Base-by-base conservation (phyloP, 2,888 invertebrate species). In the Melolontha melolontha region DNA sequence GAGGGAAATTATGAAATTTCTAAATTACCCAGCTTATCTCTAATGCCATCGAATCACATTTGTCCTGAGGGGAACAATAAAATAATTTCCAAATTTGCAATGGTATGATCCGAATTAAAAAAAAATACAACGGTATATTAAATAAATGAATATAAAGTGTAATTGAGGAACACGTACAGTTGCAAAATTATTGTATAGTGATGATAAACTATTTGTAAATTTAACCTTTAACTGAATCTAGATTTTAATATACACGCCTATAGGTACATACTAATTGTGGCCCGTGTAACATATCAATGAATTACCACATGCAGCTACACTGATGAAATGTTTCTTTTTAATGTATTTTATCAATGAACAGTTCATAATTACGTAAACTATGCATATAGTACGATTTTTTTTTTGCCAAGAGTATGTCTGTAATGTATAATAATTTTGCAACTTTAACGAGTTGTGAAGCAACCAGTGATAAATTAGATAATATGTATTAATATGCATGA, bases 111-210 rank as follows among this genome's bases (percentile, higher is more conserved):
- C 22, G 22, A 22, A 22, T 22, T 5, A 34, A 34, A 34, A 34
- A 34, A 34, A 34, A n/a, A n/a, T n/a, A n/a, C n/a, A n/a, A 6
- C 6, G 1, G 10, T 34, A 6, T 6, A 6, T 6, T 10, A 34
- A 34, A 6, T 10, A 34, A 34, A 22, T 22, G 22, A 22, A 22
- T 22, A 22, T 22, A 22, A 22, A 34, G 29, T 55, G 27, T 55
- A 41, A 41, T 69, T 72, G 66, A 52, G 52, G 66, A 66, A 64
- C 71, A 68, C 70, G 68, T 66, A 66, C 54, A 64, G 51, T 71
- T 71, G 69, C 71, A 71, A 71, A 71, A 71, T 64, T 57, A 55
- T 51, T 47, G 62, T 50, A 52, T 42, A 47, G 27, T 52, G 64
- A 59, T 63, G 64, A 57, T 55, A 64, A 64, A 49, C 11, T 49